phyloP scores from a whole-genome alignment of 2,797 vertebrate genomes.

The Neomorphus geoffroyi region DNA sequence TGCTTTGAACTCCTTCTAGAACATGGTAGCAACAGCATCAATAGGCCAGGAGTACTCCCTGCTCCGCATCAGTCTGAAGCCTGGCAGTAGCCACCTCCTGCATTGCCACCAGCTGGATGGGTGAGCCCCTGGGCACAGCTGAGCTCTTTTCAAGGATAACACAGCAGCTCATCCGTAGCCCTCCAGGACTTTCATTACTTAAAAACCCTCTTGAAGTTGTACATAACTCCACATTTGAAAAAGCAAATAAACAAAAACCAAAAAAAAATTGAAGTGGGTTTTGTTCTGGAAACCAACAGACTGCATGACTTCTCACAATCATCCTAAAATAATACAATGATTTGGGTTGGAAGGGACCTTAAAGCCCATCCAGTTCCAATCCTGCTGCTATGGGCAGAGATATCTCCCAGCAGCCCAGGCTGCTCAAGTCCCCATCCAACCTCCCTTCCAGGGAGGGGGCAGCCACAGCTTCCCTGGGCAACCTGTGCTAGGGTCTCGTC shows the following conservation, averaged over 20 bases:
- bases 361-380: no score
- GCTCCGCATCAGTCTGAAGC: neutral
- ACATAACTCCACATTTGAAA: no score
- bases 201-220: neutral
- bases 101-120: fast-evolving
- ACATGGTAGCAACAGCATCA: fast-evolving
- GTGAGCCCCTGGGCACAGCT: fast-evolving
- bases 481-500: no score
- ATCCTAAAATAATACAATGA: no score
- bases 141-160: neutral
- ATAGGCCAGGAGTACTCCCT: fast-evolving
- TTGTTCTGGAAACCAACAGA: neutral
- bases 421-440: no score
- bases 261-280: fast-evolving
- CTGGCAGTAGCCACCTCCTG: no score
- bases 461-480: no score
- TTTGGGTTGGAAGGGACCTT: no score
- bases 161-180: neutral
- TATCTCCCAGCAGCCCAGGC: no score
- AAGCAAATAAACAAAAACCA: neutral
- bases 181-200: neutral
- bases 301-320: neutral
- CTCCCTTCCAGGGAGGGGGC: no score
- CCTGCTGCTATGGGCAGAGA: no score
- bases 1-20: neutral